These are phyloP conservation scores for Nipponia nippon DNA, from an alignment of 2,113 vertebrate genomes.

Conservation along the genomic window DNA sequence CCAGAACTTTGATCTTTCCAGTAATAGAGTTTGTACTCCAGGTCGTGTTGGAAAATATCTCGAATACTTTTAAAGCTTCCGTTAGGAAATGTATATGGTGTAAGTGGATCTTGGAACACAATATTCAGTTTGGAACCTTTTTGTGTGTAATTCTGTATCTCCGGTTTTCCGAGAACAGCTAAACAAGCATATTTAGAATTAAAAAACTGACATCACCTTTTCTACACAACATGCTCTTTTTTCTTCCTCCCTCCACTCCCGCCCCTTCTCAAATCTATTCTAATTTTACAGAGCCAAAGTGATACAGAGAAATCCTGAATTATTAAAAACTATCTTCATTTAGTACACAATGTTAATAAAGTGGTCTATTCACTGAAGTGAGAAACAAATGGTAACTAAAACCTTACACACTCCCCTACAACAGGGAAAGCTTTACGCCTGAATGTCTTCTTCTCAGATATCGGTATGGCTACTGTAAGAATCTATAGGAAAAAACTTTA, in stretches of 20 bases:
- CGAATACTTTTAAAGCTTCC: constrained; percentile 73
- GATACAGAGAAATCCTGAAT: neutral
- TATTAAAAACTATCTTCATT: neutral
- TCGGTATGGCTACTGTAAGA: neutral
- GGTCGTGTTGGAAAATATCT: constrained; percentile 79
- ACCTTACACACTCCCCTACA: neutral
- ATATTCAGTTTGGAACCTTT: constrained; percentile 69
- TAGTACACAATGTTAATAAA: neutral
- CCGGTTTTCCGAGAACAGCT: constrained; percentile 83
- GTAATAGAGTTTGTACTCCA: constrained; percentile 83
- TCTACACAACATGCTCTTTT: neutral
- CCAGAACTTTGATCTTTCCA: constrained; percentile 84
- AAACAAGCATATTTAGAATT: constrained; percentile 31
- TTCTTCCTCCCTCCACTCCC: neutral
- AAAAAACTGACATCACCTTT: neutral
- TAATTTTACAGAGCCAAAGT: neutral
- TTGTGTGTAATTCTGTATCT: constrained; percentile 68
- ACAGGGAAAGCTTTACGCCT: neutral
- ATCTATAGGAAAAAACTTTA: neutral
- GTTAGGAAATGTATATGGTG: constrained; percentile 60
- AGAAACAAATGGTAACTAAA: neutral
- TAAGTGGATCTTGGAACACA: constrained; percentile 73
- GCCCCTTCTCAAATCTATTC: neutral
- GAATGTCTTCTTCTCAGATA: neutral
- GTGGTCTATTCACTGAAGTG: neutral